phyloP scores from a whole-genome alignment of 1,140 invertebrate genomes.

The Thrips palmi region DNA sequence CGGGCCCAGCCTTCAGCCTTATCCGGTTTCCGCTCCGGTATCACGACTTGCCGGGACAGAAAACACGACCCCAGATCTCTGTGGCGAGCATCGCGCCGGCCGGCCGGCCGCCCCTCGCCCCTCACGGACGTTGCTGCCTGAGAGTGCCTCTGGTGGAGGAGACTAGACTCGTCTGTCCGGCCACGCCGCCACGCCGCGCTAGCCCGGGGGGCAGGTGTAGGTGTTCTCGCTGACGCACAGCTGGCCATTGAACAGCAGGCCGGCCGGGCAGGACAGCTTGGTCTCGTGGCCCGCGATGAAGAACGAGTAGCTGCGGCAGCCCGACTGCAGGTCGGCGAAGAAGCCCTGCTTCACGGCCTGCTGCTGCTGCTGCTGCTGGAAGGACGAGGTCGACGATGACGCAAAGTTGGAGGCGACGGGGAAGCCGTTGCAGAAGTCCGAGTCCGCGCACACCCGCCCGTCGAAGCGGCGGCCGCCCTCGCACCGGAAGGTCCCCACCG shows the following conservation, averaged over 20 bases:
- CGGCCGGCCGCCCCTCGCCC: too few relatives aligned
- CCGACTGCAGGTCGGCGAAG: constrained; percentile 27
- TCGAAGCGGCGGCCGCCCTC: constrained; percentile 21
- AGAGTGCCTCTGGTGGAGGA: too few relatives aligned
- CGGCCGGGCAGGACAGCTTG: constrained; percentile 21
- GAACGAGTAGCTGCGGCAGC: constrained; percentile 33
- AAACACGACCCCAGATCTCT: too few relatives aligned
- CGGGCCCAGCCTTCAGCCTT: too few relatives aligned
- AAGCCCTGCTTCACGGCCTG: constrained; percentile 29
- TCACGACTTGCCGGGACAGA: constrained; percentile 1
- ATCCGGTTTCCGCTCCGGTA: too few relatives aligned
- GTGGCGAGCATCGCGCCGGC: too few relatives aligned
- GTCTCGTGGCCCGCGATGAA: constrained; percentile 28
- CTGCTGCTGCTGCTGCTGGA: constrained; percentile 6
- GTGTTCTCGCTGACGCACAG: constrained; percentile 27
- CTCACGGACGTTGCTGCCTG: too few relatives aligned
- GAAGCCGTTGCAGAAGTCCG: too few relatives aligned
- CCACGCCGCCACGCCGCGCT: too few relatives aligned
- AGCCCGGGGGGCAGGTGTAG: constrained; percentile 28
- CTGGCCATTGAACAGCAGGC: constrained; percentile 31
- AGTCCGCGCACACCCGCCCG: constrained; percentile 10
- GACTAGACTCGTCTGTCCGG: constrained; percentile 1
- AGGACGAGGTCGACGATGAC: too few relatives aligned
- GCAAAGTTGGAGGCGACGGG: too few relatives aligned
- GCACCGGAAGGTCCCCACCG: constrained; percentile 19